A percentile compares a stretch with the other conserved stretches of the same genome.
phyloP scores from a whole-genome alignment of 2,888 invertebrate species.

The Sturmia bella region DNA sequence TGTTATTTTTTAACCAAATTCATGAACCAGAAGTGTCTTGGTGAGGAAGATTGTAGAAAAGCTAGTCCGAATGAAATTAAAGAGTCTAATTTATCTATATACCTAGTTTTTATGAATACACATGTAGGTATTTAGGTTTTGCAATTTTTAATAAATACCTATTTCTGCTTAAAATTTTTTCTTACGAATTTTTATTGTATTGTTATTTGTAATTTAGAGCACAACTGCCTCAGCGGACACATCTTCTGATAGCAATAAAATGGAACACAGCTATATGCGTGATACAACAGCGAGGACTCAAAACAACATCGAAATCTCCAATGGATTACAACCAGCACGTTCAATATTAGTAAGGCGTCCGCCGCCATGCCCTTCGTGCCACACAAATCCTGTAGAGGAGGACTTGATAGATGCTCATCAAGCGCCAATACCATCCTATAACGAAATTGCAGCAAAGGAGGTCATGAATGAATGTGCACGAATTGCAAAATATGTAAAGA shows the following conservation, averaged over 20 bases:
- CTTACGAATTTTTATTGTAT: background rate
- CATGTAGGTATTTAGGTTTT: too few relatives aligned
- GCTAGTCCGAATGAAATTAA: too few relatives aligned
- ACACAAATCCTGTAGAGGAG: slow-evolving; percentile 79
- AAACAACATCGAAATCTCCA: slow-evolving; percentile 76
- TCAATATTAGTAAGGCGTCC: slow-evolving; percentile 80
- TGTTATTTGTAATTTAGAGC: slow-evolving; percentile 30
- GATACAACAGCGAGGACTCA: slow-evolving; percentile 82
- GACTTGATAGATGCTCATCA: slow-evolving; percentile 82
- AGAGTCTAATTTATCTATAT: too few relatives aligned
- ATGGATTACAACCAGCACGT: slow-evolving; percentile 77
- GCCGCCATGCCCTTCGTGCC: slow-evolving; percentile 81
- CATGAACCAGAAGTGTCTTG: too few relatives aligned
- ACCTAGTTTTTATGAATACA: too few relatives aligned
- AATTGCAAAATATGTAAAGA: slow-evolving; percentile 85
- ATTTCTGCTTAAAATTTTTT: too few relatives aligned
- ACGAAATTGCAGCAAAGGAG: slow-evolving; percentile 84
- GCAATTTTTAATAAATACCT: too few relatives aligned
- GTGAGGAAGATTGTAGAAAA: too few relatives aligned
- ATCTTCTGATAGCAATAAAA: slow-evolving; percentile 75
- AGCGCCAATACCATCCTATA: slow-evolving; percentile 83
- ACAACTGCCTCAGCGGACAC: slow-evolving; percentile 65
- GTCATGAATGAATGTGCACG: slow-evolving; percentile 89
- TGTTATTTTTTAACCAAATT: too few relatives aligned
- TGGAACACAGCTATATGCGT: slow-evolving; percentile 89